Evolutionary conservation across 2,113 vertebrate species (phyloP).

Genomic region (Acanthochromis polyacanthus): DNA sequence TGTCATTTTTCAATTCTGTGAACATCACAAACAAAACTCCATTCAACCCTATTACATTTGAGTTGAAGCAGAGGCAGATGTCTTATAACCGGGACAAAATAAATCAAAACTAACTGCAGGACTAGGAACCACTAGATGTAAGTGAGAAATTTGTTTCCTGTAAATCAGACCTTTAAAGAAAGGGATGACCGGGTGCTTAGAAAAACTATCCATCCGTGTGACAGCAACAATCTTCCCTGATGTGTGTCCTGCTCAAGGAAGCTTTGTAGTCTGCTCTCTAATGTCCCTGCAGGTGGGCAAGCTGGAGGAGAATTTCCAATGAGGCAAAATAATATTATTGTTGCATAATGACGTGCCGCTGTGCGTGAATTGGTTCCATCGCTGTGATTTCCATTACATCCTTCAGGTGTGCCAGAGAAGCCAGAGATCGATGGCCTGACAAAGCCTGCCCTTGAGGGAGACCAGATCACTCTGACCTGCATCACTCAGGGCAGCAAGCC

Average conservation of each 20-base stretch:
- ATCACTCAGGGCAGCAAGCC: constrained; percentile 98
- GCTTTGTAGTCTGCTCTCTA: constrained; percentile 31
- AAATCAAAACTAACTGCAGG: neutral
- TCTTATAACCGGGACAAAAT: neutral
- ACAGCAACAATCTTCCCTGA: constrained; percentile 10
- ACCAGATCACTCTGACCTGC: constrained; percentile 95
- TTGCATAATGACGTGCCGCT: constrained; percentile 53
- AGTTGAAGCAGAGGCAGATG: neutral
- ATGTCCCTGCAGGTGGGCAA: constrained; percentile 44
- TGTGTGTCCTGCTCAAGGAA: constrained; percentile 18
- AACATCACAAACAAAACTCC: constrained; percentile 6
- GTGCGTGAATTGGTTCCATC: constrained; percentile 35
- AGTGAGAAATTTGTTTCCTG: constrained; percentile 13
- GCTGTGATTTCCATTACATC: constrained; percentile 38
- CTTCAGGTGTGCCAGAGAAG: constrained; percentile 94
- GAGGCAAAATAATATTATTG: constrained; percentile 42
- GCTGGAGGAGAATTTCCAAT: constrained; percentile 39
- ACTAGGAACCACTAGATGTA: neutral
- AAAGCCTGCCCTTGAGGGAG: constrained; percentile 95
- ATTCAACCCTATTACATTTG: neutral
- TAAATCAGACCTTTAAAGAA: constrained; percentile 20
- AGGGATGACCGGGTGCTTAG: neutral
- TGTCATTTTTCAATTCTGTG: constrained; percentile 16
- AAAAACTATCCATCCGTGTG: neutral
- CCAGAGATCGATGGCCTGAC: constrained; percentile 95